Evolutionary conservation across 2,113 vertebrate genomes (phyloP).

Genomic region (Rhabdomys dilectus): DNA sequence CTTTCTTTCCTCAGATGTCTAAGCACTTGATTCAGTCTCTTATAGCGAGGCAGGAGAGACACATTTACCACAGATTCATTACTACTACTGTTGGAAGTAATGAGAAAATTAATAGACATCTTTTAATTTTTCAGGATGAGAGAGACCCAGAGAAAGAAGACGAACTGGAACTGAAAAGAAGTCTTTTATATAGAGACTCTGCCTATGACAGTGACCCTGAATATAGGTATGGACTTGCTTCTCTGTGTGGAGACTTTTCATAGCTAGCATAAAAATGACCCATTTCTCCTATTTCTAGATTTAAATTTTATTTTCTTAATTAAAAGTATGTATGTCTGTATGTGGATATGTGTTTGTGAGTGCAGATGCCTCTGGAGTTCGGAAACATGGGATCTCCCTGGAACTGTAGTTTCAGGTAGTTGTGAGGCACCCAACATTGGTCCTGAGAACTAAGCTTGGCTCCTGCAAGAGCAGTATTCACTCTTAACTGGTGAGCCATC

Average conservation of each 20-base stretch:
- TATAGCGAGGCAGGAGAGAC: constrained; percentile 13
- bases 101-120: constrained; percentile 80
- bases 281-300: constrained; percentile 2
- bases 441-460: background rate
- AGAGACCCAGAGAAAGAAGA: constrained; percentile 81
- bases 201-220: constrained; percentile 81
- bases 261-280: background rate
- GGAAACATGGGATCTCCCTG: background rate
- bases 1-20: constrained; percentile 79
- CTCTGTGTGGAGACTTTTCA: background rate
- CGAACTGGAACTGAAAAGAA: constrained; percentile 77
- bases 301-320: background rate
- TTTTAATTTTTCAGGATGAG: constrained; percentile 85
- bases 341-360: background rate
- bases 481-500: background rate
- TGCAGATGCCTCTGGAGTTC: background rate
- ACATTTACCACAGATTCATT: constrained; percentile 57
- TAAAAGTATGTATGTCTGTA: background rate
- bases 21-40: constrained; percentile 74
- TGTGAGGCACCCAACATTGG: background rate
- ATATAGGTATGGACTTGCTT: constrained; percentile 83
- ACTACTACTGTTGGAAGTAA: background rate
- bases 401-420: background rate
- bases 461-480: background rate
- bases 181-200: constrained; percentile 64